Percentiles rank a stretch among this genome's conserved stretches.
phyloP scores from a whole-genome alignment of 2,113 vertebrate genomes.

The Calcarius ornatus region DNA sequence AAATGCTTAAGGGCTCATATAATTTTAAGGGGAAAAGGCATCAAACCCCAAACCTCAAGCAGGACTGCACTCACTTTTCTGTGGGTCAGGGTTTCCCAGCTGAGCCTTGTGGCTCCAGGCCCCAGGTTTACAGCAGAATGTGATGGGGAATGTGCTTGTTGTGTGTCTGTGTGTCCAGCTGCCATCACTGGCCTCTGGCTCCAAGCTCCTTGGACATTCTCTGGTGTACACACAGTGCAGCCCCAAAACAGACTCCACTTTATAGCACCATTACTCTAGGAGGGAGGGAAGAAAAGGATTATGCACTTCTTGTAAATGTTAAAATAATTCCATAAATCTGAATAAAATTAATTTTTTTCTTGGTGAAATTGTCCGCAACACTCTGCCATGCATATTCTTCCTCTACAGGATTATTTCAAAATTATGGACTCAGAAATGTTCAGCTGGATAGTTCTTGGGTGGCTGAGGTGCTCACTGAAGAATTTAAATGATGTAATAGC shows the following conservation, averaged over 20 bases:
- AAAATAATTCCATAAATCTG: conserved; percentile 16
- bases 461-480: conserved; percentile 46
- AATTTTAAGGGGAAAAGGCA: background rate
- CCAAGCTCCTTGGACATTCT: background rate
- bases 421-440: conserved; percentile 59
- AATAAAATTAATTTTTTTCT: background rate
- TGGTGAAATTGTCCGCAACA: background rate
- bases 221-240: background rate
- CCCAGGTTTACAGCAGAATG: background rate
- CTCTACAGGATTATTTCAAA: conserved; percentile 60
- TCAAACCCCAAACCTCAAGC: background rate
- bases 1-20: background rate
- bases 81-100: background rate
- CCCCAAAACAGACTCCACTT: background rate
- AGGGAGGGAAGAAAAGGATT: background rate
- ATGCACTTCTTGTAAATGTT: background rate
- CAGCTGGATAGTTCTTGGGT: conserved; percentile 50
- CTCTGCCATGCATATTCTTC: background rate
- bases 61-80: background rate
- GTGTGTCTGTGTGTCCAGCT: background rate
- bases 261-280: background rate
- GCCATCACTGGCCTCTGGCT: background rate
- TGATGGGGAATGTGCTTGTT: accelerated
- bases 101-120: accelerated
- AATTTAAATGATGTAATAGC: conserved; percentile 71